A percentile compares a stretch with the other conserved stretches of the same genome.
phyloP scores from a whole-genome alignment of 2,888 invertebrate species.

The Ethmia dodecea region DNA sequence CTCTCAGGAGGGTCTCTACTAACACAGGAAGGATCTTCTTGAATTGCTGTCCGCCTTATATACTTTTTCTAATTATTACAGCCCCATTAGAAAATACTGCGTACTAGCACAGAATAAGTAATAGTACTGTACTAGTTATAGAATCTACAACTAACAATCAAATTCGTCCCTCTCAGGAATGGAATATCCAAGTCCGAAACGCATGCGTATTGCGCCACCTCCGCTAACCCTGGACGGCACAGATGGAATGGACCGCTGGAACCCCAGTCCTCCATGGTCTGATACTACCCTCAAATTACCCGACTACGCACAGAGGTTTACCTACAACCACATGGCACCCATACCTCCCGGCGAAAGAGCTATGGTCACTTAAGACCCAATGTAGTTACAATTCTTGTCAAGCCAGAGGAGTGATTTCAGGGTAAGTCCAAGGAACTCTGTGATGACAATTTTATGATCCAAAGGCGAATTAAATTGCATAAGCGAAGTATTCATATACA shows the following conservation, averaged over 20 bases:
- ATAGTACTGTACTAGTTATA: too few species aligned
- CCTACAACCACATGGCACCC: constrained; percentile 85
- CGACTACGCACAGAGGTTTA: constrained; percentile 87
- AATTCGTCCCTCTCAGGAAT: too few species aligned
- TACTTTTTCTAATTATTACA: too few species aligned
- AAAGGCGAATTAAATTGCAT: not conserved
- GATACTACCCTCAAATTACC: constrained; percentile 89
- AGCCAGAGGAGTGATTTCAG: not conserved
- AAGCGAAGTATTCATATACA: not conserved
- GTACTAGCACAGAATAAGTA: too few species aligned
- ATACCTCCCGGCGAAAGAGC: constrained; percentile 82
- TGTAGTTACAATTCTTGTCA: not conserved
- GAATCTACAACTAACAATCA: too few species aligned
- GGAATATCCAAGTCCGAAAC: constrained; percentile 59
- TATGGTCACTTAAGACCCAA: constrained; percentile 58
- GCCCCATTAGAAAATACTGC: too few species aligned
- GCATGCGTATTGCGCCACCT: constrained; percentile 52
- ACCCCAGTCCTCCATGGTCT: constrained; percentile 92
- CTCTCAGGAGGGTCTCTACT: too few species aligned
- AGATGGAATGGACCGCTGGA: constrained; percentile 90
- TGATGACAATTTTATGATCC: not conserved
- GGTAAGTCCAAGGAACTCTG: not conserved
- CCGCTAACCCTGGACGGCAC: constrained; percentile 66
- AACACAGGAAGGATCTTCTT: too few species aligned
- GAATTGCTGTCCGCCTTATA: too few species aligned